Conservation (phyloP, 2,888 invertebrate genomes). For the Ophraella communa region DNA sequence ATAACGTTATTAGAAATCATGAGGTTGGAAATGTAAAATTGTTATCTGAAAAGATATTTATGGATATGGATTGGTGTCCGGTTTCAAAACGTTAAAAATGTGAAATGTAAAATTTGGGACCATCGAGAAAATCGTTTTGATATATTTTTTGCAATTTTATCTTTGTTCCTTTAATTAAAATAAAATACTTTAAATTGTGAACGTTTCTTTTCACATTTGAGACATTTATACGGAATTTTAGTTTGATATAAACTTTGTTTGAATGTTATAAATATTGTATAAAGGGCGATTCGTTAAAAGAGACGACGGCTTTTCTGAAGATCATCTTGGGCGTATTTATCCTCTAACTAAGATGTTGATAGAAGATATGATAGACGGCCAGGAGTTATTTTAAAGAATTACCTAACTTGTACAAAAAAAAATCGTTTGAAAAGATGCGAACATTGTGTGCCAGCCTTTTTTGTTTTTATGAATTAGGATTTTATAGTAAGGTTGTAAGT, state of each 20-base stretch:
- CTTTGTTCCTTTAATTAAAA: background rate
- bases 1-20: no score
- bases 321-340: no score
- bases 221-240: background rate
- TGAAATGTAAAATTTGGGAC: background rate
- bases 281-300: background rate
- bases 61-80: no score
- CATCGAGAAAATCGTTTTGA: background rate
- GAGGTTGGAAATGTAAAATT: no score
- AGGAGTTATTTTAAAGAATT: background rate
- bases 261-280: background rate
- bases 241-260: background rate
- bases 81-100: no score
- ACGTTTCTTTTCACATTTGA: background rate
- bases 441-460: slow-evolving; percentile 28
- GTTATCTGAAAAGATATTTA: no score
- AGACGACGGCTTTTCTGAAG: background rate
- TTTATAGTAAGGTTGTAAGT: slow-evolving; percentile 36
- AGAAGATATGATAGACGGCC: background rate
- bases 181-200: background rate
- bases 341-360: no score
- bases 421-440: slow-evolving; percentile 10
- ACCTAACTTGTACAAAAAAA: background rate
- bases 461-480: slow-evolving; percentile 27
- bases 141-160: background rate